Conservation (phyloP, 2,797 vertebrate genomes). For the Coregonus sp. region DNA sequence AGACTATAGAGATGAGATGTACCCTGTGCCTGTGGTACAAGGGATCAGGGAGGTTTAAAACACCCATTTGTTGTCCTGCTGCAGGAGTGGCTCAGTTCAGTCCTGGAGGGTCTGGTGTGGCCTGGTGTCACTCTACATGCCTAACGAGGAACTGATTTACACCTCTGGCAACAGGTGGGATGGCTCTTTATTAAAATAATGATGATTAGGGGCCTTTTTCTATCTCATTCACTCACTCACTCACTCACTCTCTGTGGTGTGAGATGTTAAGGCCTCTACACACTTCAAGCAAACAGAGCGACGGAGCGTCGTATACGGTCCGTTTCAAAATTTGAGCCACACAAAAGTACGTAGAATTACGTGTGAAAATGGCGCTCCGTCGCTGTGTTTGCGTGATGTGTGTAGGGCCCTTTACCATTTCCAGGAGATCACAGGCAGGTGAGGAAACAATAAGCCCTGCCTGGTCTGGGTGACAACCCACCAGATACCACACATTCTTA, state of each 20-base stretch:
- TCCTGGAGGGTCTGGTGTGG: not conserved
- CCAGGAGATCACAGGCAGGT: constrained; percentile 16
- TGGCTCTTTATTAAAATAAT: not conserved
- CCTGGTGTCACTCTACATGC: not conserved
- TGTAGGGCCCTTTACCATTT: constrained; percentile 35
- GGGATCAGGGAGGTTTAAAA: not conserved
- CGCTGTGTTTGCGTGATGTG: no score
- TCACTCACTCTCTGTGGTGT: constrained; percentile 44
- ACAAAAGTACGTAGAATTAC: no score
- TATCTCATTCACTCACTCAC: constrained; percentile 23
- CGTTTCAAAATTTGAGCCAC: no score
- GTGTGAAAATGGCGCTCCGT: no score
- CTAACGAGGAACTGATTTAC: not conserved
- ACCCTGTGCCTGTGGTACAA: not conserved
- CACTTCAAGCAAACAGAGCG: no score
- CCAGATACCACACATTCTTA: constrained; percentile 46
- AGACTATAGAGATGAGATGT: not conserved
- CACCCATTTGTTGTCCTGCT: not conserved
- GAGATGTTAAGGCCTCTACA: constrained; percentile 37
- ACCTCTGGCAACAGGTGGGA: not conserved
- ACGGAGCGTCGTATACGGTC: no score
- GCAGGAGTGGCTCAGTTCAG: not conserved
- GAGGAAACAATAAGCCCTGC: constrained; percentile 21
- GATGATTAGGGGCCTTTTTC: not conserved
- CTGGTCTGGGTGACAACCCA: not conserved